A percentile compares a stretch with the other conserved stretches of the same genome.
phyloP scores from a whole-genome alignment of 2,797 vertebrate species.

The Chloroceryle amazona region DNA sequence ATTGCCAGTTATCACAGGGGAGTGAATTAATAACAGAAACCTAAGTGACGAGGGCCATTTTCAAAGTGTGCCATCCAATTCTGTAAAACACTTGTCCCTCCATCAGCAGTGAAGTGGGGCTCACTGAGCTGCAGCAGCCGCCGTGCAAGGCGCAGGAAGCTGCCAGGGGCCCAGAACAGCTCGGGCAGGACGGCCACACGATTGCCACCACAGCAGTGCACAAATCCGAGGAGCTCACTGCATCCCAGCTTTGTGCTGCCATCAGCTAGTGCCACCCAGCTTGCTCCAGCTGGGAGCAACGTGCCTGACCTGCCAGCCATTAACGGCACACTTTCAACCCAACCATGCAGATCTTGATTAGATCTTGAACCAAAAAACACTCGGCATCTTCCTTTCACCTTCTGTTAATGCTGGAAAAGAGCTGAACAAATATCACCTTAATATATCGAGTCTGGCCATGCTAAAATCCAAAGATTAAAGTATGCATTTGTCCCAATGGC shows the following conservation, averaged over 20 bases:
- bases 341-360: neutral
- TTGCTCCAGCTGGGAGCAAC: neutral
- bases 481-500: neutral
- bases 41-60: slow-evolving; percentile 25
- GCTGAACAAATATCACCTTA: slow-evolving; percentile 4
- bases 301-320: fast-evolving
- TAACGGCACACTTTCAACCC: neutral
- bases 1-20: neutral
- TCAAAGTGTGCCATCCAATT: neutral
- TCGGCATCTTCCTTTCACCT: neutral
- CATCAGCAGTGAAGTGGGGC: neutral
- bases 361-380: neutral
- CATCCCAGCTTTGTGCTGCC: neutral
- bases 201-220: neutral
- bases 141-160: fast-evolving
- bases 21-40: slow-evolving; percentile 54
- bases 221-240: neutral
- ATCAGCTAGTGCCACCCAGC: neutral
- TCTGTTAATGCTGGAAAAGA: neutral
- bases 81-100: neutral
- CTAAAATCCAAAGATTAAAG: neutral
- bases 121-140: fast-evolving
- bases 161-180: neutral
- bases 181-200: neutral
- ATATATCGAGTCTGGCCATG: neutral